Base-by-base conservation (phyloP, 2,113 vertebrate species). In the Xenopus tropicalis region DNA sequence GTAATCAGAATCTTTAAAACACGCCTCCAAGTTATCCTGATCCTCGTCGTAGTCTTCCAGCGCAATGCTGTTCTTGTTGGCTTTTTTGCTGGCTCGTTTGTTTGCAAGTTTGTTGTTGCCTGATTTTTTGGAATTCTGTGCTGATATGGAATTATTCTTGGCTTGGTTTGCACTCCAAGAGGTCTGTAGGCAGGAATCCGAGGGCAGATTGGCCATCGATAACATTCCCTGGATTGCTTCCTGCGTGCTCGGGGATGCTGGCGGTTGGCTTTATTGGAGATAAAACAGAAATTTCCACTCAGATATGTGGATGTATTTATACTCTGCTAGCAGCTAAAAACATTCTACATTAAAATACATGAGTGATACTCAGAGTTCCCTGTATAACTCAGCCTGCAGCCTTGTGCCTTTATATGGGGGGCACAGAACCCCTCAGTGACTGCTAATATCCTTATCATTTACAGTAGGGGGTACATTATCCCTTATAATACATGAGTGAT, bases 211-310 rank as follows among this genome's bases (percentile, higher is more conserved):
- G 83, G 97, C 97, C 97, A 99, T 99, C 23, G 97, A 99, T 70
- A 99, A 87, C 97, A 98, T 99, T 85, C 97, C 97, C 93, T 99
- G 97, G 89, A 99, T 99, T 78, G 97, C 97, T 89, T 99, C 97
- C 85, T 98, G 97, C 3, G 97, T 99, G 89, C 97, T 99, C 87
- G 97, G 97, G 79, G 97, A 98, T 83, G 97, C 96, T 69, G 97
- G 97, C 73, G 96, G 97, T 90, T 98, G 96, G 88, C 97, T 99
- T 7, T 81, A 70, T 90, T 83, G 89, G 89, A 93, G 96, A 88
- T 78, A 86, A 94, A 98, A 95, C 95, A 37, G 29, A 37, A 37
- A 2, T 5, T 37, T 37, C 29, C 29, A 37, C 10, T 37, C 3
- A 37, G 29, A 37, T 9, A 29, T 37, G 29, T 37, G 25, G 25